phyloP scores from a whole-genome alignment of 1,140 invertebrate species.

The Leucophenga varia region DNA sequence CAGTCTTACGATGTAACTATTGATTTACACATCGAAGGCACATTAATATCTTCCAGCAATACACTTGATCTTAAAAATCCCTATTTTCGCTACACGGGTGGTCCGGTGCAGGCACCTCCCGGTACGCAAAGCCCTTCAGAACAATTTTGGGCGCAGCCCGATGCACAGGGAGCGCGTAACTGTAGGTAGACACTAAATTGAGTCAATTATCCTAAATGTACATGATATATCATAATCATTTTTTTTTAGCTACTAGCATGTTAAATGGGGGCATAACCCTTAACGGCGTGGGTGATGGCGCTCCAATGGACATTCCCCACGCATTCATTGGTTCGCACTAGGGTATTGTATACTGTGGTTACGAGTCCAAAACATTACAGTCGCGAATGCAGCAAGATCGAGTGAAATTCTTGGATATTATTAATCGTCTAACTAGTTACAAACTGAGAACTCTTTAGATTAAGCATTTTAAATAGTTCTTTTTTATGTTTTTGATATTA shows the following conservation, averaged over 20 bases:
- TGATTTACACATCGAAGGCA: constrained; percentile 87
- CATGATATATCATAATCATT: constrained; percentile 10
- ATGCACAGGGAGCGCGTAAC: constrained; percentile 62
- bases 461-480: too few relatives aligned
- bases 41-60: constrained; percentile 79
- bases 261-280: constrained; percentile 79
- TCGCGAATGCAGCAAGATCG: too few relatives aligned
- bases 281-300: constrained; percentile 74
- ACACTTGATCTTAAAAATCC: constrained; percentile 98
- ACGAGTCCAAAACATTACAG: neutral
- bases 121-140: constrained; percentile 90
- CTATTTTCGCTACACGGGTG: constrained; percentile 92
- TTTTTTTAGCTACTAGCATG: constrained; percentile 67
- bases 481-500: neutral
- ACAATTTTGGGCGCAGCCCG: constrained; percentile 83
- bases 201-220: neutral
- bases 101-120: constrained; percentile 83
- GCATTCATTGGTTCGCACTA: constrained; percentile 47
- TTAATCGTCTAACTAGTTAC: too few relatives aligned
- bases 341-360: too few relatives aligned
- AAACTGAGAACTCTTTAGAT: too few relatives aligned
- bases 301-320: constrained; percentile 65
- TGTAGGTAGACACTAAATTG: constrained; percentile 28
- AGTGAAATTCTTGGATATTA: too few relatives aligned
- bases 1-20: constrained; percentile 99